A percentile compares a stretch with the other conserved stretches of the same genome.
phyloP scores from a whole-genome alignment of 2,113 vertebrate species.

The Empidonax alnorum region DNA sequence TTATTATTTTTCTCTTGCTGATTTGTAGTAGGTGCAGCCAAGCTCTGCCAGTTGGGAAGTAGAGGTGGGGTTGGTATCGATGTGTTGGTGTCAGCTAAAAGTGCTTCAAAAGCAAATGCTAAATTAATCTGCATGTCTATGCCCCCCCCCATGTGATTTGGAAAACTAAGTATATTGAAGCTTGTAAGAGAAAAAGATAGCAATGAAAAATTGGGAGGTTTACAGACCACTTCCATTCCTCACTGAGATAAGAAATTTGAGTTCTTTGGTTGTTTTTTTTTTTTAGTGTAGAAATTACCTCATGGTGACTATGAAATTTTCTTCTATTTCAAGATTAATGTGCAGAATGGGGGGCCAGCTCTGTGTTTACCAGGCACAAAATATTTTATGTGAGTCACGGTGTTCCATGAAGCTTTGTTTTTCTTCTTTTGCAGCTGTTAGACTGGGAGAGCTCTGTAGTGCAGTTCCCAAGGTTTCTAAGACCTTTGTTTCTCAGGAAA shows the following conservation, averaged over 20 bases:
- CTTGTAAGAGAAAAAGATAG: neutral
- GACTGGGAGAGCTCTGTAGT: neutral
- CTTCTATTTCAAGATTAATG: neutral
- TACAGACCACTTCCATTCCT: neutral
- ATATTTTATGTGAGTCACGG: neutral
- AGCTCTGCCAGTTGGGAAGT: neutral
- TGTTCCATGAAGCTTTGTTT: neutral
- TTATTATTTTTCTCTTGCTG: neutral
- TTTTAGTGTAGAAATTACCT: neutral
- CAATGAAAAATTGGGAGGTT: neutral
- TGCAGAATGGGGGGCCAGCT: neutral
- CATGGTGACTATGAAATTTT: neutral
- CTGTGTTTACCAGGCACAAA: neutral
- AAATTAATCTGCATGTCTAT: neutral
- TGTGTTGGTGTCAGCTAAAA: neutral
- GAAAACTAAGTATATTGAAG: neutral
- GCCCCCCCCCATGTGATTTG: neutral
- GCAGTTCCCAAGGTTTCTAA: neutral
- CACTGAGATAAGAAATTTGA: neutral
- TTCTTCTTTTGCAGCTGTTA: neutral
- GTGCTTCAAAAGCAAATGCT: neutral
- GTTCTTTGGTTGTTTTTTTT: rapidly evolving
- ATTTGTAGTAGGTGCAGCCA: neutral
- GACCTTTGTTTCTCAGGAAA: neutral
- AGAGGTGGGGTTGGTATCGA: neutral